Percentiles rank a stretch among this genome's conserved stretches.
Evolutionary conservation across 2,797 vertebrate genomes (phyloP).

Genomic region (Pangasius krempfi): DNA sequence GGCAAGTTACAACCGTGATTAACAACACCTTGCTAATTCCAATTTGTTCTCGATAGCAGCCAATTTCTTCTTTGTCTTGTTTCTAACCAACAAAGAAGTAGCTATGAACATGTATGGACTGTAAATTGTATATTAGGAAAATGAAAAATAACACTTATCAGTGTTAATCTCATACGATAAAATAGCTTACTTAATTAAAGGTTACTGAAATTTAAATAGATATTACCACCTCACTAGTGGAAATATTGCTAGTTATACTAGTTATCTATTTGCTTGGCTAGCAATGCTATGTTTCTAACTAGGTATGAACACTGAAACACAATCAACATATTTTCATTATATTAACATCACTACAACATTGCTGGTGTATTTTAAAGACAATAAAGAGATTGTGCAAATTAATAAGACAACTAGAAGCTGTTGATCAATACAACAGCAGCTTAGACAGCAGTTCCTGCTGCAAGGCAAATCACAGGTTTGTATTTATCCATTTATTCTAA

Average conservation of each 20-base stretch:
- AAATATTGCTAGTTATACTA: not conserved
- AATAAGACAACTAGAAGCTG: not conserved
- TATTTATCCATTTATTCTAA: not conserved
- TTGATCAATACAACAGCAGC: not conserved
- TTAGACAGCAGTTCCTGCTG: not conserved
- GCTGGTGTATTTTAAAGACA: not conserved
- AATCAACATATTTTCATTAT: not conserved
- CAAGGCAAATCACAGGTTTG: not conserved
- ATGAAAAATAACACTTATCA: too few relatives aligned
- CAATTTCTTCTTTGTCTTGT: not conserved
- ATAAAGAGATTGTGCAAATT: not conserved
- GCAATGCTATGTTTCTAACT: not conserved
- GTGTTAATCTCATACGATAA: not conserved
- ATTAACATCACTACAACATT: not conserved
- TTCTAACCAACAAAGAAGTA: not conserved
- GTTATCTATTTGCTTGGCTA: not conserved
- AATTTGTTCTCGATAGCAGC: not conserved
- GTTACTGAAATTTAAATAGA: not conserved
- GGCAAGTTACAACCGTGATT: not conserved
- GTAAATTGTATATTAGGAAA: too few relatives aligned
- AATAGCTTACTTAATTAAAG: not conserved
- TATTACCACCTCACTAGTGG: not conserved
- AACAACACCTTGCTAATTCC: not conserved
- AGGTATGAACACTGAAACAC: not conserved
- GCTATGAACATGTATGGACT: not conserved